phyloP scores from a whole-genome alignment of 1,140 invertebrate species.

The Thalassaphorura encarpata region DNA sequence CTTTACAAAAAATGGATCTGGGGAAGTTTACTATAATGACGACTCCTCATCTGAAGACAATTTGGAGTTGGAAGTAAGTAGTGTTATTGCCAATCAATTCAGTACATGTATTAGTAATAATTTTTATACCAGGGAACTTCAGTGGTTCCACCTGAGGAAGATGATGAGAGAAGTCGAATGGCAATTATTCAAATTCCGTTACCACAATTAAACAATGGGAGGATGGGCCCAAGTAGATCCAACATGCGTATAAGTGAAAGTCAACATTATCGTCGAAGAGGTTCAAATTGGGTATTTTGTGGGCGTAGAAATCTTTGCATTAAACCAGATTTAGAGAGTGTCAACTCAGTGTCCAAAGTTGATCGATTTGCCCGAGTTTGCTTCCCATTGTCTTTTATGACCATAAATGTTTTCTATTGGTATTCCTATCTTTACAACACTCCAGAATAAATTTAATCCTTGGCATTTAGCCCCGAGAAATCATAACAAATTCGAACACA shows the following conservation, averaged over 20 bases:
- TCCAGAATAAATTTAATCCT: no score
- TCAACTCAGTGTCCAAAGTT: constrained; percentile 68
- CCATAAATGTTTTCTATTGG: constrained; percentile 72
- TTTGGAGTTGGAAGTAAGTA: constrained; percentile 44
- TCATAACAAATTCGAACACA: no score
- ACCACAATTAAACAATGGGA: constrained; percentile 20
- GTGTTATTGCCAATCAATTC: not conserved
- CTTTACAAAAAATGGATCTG: constrained; percentile 79
- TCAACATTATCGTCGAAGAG: not conserved
- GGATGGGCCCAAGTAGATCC: constrained; percentile 3
- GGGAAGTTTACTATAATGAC: constrained; percentile 69
- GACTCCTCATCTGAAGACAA: constrained; percentile 49
- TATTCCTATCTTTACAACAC: no score
- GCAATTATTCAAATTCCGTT: constrained; percentile 27
- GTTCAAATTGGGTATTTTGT: constrained; percentile 19
- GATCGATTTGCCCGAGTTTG: constrained; percentile 61
- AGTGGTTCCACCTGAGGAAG: no score
- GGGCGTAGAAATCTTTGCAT: constrained; percentile 1
- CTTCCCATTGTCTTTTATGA: constrained; percentile 62
- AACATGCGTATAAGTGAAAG: not conserved
- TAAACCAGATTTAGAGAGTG: constrained; percentile 29
- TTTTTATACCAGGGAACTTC: not conserved
- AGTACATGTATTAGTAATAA: not conserved
- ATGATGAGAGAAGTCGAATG: constrained; percentile 9
- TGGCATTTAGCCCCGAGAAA: no score